Evolutionary conservation across 2,888 invertebrate species (phyloP).

Genomic region (Hesperia comma): DNA sequence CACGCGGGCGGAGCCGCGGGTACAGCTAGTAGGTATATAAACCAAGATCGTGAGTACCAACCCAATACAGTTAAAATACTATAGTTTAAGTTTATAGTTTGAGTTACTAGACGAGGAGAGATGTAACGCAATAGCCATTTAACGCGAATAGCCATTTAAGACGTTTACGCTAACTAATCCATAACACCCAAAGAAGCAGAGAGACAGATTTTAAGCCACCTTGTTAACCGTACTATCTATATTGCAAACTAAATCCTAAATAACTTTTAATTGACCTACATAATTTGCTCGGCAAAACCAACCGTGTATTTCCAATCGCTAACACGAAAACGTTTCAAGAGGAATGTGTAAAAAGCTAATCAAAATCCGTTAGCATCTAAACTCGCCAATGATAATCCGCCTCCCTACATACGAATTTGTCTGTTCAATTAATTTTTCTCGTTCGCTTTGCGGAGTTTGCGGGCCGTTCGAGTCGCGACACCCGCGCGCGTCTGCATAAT

Average conservation of each 20-base stretch:
- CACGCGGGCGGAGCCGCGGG: no score
- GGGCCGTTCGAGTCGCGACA: slow-evolving; percentile 62
- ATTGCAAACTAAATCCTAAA: not conserved
- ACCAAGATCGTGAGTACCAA: no score
- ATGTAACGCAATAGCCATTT: no score
- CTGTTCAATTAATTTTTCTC: slow-evolving; percentile 64
- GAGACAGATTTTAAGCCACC: not conserved
- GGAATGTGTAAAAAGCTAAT: slow-evolving; percentile 40
- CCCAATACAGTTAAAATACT: no score
- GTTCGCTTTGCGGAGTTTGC: slow-evolving; percentile 51
- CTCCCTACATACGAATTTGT: slow-evolving; percentile 45
- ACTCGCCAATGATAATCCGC: slow-evolving; percentile 47
- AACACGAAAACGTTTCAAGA: not conserved
- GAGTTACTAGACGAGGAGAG: no score
- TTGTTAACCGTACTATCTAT: not conserved
- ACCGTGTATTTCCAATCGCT: not conserved
- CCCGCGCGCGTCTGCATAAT: slow-evolving; percentile 77
- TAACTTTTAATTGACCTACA: slow-evolving; percentile 13
- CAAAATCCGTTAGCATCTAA: slow-evolving; percentile 45
- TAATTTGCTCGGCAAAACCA: not conserved
- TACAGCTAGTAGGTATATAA: no score
- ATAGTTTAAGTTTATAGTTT: no score
- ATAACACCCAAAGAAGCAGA: not conserved
- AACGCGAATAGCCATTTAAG: no score
- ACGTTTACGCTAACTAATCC: not conserved